Evolutionary conservation across 2,888 invertebrate genomes (phyloP).

Genomic region (Tipula helvola): DNA sequence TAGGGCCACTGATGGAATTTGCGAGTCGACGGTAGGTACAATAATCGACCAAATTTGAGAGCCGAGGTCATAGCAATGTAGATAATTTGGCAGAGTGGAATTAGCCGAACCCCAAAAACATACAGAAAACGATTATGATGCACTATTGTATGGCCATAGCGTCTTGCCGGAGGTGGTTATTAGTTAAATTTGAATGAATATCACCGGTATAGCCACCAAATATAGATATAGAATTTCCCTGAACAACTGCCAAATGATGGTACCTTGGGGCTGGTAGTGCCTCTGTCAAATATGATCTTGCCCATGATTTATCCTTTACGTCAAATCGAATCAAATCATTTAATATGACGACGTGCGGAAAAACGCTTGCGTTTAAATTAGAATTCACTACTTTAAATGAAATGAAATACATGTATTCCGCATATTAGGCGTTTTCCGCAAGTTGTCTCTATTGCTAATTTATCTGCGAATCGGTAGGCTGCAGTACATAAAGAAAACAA

Average conservation of each 20-base stretch:
- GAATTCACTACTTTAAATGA: too few relatives aligned
- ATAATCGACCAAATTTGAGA: constrained; percentile 63
- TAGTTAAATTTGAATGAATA: constrained; percentile 87
- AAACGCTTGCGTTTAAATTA: too few relatives aligned
- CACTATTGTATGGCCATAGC: constrained; percentile 94
- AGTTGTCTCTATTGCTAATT: too few relatives aligned
- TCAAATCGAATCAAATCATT: constrained; percentile 89
- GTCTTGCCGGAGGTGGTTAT: constrained; percentile 80
- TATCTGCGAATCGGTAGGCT: too few relatives aligned
- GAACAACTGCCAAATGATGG: constrained; percentile 85
- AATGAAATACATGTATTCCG: too few relatives aligned
- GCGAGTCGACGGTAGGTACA: constrained; percentile 48
- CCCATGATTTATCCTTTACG: constrained; percentile 91
- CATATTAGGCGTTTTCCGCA: too few relatives aligned
- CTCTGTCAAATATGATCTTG: constrained; percentile 73
- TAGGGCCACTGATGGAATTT: constrained; percentile 76
- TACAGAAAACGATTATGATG: constrained; percentile 82
- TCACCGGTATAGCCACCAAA: constrained; percentile 96
- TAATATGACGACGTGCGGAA: too few relatives aligned
- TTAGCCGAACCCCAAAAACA: constrained; percentile 95
- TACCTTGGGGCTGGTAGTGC: constrained; percentile 83
- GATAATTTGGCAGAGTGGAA: constrained; percentile 77
- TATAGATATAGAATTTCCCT: constrained; percentile 85
- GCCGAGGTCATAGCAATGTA: constrained; percentile 81
- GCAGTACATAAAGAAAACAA: too few relatives aligned